Evolutionary conservation across 2,888 invertebrate species (phyloP).

Genomic region (Ophion ellenae): DNA sequence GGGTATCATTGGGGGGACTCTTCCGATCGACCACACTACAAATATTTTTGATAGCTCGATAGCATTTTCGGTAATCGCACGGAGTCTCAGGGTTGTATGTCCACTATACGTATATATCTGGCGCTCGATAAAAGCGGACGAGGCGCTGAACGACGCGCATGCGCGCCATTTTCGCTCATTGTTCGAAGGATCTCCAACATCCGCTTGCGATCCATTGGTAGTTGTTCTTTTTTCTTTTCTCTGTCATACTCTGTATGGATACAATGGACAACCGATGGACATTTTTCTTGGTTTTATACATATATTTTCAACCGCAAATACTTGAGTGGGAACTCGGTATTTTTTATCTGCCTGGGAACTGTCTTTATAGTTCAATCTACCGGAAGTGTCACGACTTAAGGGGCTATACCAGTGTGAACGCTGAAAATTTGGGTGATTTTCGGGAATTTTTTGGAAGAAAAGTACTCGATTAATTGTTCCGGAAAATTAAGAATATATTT

Average conservation of each 20-base stretch:
- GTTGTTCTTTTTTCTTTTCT: background rate
- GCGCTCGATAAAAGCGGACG: constrained; percentile 60
- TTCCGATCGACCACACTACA: constrained; percentile 51
- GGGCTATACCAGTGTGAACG: no score
- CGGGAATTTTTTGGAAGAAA: no score
- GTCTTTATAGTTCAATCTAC: background rate
- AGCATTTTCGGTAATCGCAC: constrained; percentile 49
- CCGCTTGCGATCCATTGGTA: background rate
- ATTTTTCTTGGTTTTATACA: no score
- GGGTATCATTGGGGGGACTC: constrained; percentile 9
- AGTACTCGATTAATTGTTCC: no score
- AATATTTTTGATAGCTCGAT: constrained; percentile 33
- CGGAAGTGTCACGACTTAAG: background rate
- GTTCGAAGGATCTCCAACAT: constrained; percentile 31
- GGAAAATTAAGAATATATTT: no score
- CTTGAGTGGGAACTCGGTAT: background rate
- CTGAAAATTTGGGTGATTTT: no score
- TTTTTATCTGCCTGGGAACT: background rate
- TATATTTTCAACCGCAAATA: no score
- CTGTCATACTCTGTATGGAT: background rate
- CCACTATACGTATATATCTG: constrained; percentile 36
- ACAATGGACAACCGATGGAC: no score
- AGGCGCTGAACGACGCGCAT: constrained; percentile 22
- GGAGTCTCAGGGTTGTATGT: constrained; percentile 51
- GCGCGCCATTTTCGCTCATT: constrained; percentile 29